Percentiles rank a stretch among this genome's conserved stretches.
These are phyloP conservation scores for Desmodus rotundus DNA, from an alignment of 2,113 vertebrate genomes.

Conservation along the genomic window DNA sequence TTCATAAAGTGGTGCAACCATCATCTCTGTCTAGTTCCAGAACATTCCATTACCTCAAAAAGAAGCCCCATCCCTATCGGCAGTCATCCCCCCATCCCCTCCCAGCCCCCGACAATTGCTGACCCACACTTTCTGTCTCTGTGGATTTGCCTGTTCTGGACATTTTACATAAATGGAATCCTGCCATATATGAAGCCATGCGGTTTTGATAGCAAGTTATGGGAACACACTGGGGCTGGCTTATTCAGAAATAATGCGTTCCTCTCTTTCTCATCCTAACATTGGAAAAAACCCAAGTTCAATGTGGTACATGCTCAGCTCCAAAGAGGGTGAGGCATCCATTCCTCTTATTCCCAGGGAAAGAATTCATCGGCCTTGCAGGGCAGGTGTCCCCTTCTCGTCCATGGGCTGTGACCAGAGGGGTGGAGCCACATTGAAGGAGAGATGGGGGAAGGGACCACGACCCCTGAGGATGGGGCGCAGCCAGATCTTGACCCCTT, in stretches of 20 bases:
- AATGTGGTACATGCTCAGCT: neutral
- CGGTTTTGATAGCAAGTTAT: neutral
- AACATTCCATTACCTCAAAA: neutral
- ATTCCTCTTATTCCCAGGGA: neutral
- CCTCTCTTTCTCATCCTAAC: neutral
- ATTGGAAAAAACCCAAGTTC: neutral
- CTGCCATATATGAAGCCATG: fast-evolving
- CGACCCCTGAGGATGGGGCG: neutral
- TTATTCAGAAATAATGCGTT: neutral
- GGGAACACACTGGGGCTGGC: neutral
- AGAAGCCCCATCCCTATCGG: neutral
- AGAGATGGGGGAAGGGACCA: neutral
- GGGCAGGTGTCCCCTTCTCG: neutral
- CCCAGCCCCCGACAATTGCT: neutral
- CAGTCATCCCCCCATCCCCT: neutral
- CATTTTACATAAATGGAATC: neutral
- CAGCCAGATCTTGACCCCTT: neutral
- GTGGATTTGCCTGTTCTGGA: neutral
- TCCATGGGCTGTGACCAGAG: neutral
- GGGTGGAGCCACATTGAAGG: no score
- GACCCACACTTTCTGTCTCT: neutral
- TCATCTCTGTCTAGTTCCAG: neutral
- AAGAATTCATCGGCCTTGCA: neutral
- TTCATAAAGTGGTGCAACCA: neutral
- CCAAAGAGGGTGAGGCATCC: neutral